Percentiles rank a stretch among this genome's conserved stretches.
Evolutionary conservation across 2,888 invertebrate species (phyloP).

Genomic region (Drosophila subquinaria): DNA sequence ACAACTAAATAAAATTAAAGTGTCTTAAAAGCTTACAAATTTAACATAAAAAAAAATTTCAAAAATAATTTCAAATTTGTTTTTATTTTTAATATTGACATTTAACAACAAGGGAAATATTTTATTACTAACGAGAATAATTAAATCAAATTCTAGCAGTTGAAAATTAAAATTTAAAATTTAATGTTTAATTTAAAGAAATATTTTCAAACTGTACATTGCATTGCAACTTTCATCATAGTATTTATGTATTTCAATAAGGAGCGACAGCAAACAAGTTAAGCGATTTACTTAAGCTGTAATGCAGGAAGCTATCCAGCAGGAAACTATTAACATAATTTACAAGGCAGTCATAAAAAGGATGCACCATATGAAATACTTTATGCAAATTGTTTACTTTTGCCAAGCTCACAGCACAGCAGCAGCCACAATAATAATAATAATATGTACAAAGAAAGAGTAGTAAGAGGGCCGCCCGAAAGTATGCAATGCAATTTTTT

Average conservation of each 20-base stretch:
- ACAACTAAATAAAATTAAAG: no score
- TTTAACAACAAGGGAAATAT: no score
- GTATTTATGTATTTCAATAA: background rate
- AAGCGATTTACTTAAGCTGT: constrained; percentile 46
- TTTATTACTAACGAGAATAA: no score
- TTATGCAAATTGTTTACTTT: constrained; percentile 75
- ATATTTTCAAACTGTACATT: no score
- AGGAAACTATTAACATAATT: constrained; percentile 54
- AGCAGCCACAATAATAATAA: constrained; percentile 24
- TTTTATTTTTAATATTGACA: no score
- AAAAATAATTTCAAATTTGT: no score
- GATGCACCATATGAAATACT: constrained; percentile 65
- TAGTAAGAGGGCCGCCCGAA: constrained; percentile 29
- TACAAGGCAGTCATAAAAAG: constrained; percentile 48
- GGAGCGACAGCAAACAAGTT: constrained; percentile 14
- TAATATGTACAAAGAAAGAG: constrained; percentile 18
- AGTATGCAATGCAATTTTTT: constrained; percentile 60
- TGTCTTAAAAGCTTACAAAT: no score
- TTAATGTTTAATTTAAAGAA: background rate
- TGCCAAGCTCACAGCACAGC: constrained; percentile 24
- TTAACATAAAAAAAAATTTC: no score
- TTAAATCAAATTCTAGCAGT: no score
- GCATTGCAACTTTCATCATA: background rate
- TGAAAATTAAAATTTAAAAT: no score
- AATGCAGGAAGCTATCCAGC: constrained; percentile 32